Percentiles rank a stretch among this genome's conserved stretches.
These are phyloP conservation scores for Drosophila rhopaloa DNA, from an alignment of 1,140 invertebrate genomes.

Conservation along the genomic window DNA sequence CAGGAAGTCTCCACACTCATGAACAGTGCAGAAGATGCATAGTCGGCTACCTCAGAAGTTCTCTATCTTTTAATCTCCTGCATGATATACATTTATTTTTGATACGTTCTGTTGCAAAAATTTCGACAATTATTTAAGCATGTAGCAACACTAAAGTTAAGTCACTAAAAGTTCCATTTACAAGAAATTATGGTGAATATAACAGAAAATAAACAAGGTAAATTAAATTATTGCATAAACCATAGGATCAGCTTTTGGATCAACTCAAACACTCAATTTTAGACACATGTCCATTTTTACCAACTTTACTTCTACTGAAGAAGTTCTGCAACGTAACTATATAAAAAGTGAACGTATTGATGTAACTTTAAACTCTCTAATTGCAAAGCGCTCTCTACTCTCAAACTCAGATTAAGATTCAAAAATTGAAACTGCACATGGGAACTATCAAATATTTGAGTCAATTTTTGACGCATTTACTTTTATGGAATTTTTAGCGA, in stretches of 20 bases:
- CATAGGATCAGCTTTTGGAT: conserved; percentile 64
- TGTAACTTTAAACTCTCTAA: conserved; percentile 34
- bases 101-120: conserved; percentile 72
- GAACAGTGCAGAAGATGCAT: conserved; percentile 48
- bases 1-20: conserved; percentile 68
- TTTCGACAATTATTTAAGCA: conserved; percentile 57
- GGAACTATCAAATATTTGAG: conserved; percentile 69
- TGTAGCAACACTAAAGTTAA: conserved; percentile 49
- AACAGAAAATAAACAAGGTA: conserved; percentile 15
- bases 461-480: conserved; percentile 84
- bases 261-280: conserved; percentile 39
- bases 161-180: conserved; percentile 73
- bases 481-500: conserved; percentile 70
- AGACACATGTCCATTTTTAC: conserved; percentile 49
- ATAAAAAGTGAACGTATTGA: conserved; percentile 13
- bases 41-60: conserved; percentile 65
- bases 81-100: conserved; percentile 75
- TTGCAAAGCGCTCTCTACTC: conserved; percentile 43
- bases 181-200: conserved; percentile 60
- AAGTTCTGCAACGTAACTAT: conserved; percentile 12
- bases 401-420: conserved; percentile 19
- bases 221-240: conserved; percentile 29
- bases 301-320: conserved; percentile 14
- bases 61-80: conserved; percentile 51
- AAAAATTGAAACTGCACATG: conserved; percentile 40